Conservation (phyloP, 2,888 invertebrate genomes). For the Megamerina dolium region DNA sequence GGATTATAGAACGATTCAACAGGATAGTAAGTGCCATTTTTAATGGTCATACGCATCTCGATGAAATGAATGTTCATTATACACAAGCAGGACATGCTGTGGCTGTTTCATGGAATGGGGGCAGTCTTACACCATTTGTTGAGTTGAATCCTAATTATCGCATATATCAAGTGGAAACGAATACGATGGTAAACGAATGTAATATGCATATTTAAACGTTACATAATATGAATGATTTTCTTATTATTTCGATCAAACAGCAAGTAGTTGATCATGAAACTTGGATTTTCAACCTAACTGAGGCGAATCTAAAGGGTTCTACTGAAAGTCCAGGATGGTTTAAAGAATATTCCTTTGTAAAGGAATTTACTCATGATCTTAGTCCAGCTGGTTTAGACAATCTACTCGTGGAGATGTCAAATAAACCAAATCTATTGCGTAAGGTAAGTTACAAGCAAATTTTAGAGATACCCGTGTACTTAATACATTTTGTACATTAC, state of each 20-base stretch:
- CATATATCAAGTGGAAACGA: slow-evolving; percentile 62
- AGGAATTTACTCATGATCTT: slow-evolving; percentile 60
- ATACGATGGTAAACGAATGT: slow-evolving; percentile 52
- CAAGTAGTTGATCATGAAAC: slow-evolving; percentile 62
- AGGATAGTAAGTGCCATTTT: slow-evolving; percentile 72
- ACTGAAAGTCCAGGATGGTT: slow-evolving; percentile 61
- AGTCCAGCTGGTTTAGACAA: slow-evolving; percentile 58
- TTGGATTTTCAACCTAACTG: slow-evolving; percentile 69
- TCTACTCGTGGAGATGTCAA: slow-evolving; percentile 56
- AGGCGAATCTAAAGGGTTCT: slow-evolving; percentile 59
- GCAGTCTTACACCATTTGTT: slow-evolving; percentile 67
- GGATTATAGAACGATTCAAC: slow-evolving; percentile 65
- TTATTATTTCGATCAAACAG: slow-evolving; percentile 45
- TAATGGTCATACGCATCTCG: slow-evolving; percentile 75
- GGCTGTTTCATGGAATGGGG: slow-evolving; percentile 73
- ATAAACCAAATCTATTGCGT: slow-evolving; percentile 29
- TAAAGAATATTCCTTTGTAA: slow-evolving; percentile 68
- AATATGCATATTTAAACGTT: background rate
- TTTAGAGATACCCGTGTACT: too few species aligned
- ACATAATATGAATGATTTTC: background rate
- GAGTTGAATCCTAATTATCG: slow-evolving; percentile 76
- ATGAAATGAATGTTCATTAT: slow-evolving; percentile 68
- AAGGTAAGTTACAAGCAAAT: slow-evolving; percentile 31
- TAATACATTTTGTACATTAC: background rate
- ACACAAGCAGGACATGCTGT: slow-evolving; percentile 50